Evolutionary conservation across 2,797 vertebrate genomes (phyloP).

Genomic region (Schizopygopsis malacanthus): DNA sequence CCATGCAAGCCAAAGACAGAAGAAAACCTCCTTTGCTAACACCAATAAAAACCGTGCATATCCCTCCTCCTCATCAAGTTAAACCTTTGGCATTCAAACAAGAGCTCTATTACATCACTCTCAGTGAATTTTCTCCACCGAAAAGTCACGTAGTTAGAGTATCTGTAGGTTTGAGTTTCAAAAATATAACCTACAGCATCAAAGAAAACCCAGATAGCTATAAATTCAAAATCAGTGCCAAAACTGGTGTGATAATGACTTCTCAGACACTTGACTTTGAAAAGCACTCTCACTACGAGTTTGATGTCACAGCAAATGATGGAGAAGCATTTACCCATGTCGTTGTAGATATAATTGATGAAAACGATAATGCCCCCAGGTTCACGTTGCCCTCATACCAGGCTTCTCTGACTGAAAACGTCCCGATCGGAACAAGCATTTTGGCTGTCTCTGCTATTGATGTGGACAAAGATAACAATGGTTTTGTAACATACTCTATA

Average conservation of each 20-base stretch:
- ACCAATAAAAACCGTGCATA: slow-evolving; percentile 79
- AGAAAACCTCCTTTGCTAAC: slow-evolving; percentile 80
- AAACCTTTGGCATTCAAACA: slow-evolving; percentile 82
- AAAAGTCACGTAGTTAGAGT: slow-evolving; percentile 86
- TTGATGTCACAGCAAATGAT: slow-evolving; percentile 81
- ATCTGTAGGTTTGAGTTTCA: slow-evolving; percentile 70
- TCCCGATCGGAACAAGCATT: slow-evolving; percentile 86
- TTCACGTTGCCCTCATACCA: slow-evolving; percentile 84
- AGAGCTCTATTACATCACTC: slow-evolving; percentile 80
- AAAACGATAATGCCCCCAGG: slow-evolving; percentile 89
- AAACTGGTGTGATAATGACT: slow-evolving; percentile 88
- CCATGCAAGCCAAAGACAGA: slow-evolving; percentile 88
- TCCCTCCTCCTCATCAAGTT: slow-evolving; percentile 80
- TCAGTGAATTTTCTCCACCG: slow-evolving; percentile 90
- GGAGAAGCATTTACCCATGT: slow-evolving; percentile 80
- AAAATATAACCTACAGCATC: slow-evolving; percentile 84
- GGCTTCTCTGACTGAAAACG: slow-evolving; percentile 86
- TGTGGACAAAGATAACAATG: slow-evolving; percentile 84
- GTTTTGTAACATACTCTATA: slow-evolving; percentile 87
- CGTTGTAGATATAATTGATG: slow-evolving; percentile 84
- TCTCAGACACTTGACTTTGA: slow-evolving; percentile 81
- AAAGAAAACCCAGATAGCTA: slow-evolving; percentile 79
- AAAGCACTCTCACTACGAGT: slow-evolving; percentile 82
- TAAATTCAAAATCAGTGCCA: slow-evolving; percentile 86
- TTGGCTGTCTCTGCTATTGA: slow-evolving; percentile 87